Conservation (phyloP, 1,140 invertebrate species). For the Kradibia gibbosae region DNA sequence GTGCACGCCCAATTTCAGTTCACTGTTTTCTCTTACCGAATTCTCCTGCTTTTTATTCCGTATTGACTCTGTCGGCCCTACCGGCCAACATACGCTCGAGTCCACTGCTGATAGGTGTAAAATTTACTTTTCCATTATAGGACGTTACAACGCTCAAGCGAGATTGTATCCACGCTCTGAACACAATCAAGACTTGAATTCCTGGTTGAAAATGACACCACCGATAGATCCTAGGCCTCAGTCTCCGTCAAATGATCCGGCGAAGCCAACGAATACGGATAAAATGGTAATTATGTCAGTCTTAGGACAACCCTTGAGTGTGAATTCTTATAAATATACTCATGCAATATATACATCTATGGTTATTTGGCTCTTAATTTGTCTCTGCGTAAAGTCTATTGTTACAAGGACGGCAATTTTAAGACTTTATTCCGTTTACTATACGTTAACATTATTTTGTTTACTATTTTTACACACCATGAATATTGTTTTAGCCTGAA, state of each 20-base stretch:
- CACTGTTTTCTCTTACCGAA: not conserved
- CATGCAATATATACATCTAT: not conserved
- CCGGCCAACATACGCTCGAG: no score
- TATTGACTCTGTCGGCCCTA: no score
- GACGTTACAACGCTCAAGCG: slow-evolving; percentile 4
- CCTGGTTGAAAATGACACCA: slow-evolving; percentile 45
- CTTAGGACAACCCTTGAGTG: not conserved
- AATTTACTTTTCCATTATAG: slow-evolving; percentile 38
- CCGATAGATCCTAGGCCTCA: slow-evolving; percentile 32
- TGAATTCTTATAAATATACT: not conserved
- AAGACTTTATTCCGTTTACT: no score
- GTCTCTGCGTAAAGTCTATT: no score
- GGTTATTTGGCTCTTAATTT: no score
- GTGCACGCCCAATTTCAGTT: not conserved
- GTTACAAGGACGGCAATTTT: no score
- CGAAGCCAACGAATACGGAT: slow-evolving; percentile 36
- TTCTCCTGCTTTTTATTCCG: no score
- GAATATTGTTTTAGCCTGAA: slow-evolving; percentile 65
- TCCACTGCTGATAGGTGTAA: not conserved
- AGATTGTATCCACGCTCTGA: slow-evolving; percentile 21
- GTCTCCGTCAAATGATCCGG: slow-evolving; percentile 16
- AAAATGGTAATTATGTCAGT: slow-evolving; percentile 34
- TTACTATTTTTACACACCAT: not conserved
- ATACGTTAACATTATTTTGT: no score
- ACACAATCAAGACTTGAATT: not conserved